These are phyloP conservation scores for Oxygymnocypris stewartii DNA, from an alignment of 2,113 vertebrate species.

Conservation along the genomic window DNA sequence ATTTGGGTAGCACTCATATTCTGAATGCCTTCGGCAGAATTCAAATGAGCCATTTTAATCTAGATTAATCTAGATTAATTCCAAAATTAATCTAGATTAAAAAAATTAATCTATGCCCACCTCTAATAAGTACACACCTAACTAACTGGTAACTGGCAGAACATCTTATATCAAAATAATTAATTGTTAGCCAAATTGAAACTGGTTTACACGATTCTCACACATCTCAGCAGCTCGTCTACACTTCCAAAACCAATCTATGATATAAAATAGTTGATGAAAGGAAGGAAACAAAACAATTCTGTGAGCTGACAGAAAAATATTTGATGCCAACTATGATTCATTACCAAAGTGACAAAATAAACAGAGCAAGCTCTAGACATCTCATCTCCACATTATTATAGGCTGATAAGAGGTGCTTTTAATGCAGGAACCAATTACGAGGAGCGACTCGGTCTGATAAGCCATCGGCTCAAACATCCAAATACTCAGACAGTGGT, in stretches of 20 bases:
- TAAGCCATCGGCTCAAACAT: conserved; percentile 27
- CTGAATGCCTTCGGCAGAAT: no score
- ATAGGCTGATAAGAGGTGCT: conserved; percentile 26
- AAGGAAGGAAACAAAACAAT: conserved; percentile 39
- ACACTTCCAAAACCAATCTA: conserved; percentile 29
- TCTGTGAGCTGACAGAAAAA: conserved; percentile 41
- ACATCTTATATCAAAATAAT: conserved; percentile 21
- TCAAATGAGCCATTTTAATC: no score
- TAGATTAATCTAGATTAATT: no score
- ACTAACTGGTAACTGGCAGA: neutral
- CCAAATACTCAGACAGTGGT: neutral
- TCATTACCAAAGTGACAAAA: conserved; percentile 46
- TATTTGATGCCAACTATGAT: conserved; percentile 16
- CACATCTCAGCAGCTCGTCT: neutral
- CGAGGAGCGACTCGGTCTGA: conserved; percentile 33
- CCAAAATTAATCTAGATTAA: no score
- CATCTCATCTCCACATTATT: conserved; percentile 52
- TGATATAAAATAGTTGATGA: neutral
- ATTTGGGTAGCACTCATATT: no score
- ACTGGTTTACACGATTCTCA: neutral
- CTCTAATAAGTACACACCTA: neutral
- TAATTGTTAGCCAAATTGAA: neutral
- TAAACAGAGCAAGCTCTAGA: conserved; percentile 19
- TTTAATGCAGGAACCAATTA: conserved; percentile 41
- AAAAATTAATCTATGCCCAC: no score